Conservation (phyloP, 2,888 invertebrate genomes). For the Drosophila yooni region DNA sequence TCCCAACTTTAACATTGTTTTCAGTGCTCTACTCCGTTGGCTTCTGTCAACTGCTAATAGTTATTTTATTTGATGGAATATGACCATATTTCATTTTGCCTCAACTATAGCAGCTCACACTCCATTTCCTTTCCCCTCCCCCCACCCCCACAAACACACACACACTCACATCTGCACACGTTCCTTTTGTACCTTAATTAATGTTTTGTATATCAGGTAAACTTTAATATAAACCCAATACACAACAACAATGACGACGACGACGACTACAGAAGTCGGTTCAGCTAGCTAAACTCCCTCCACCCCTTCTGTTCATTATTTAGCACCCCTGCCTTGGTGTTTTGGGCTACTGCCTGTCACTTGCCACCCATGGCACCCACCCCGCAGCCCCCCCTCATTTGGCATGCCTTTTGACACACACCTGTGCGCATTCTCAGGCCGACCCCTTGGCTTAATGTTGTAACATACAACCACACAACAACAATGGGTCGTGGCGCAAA, state of each 20-base stretch:
- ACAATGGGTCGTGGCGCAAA: constrained; percentile 62
- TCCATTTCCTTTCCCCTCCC: not conserved
- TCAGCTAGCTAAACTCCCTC: not conserved
- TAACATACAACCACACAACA: constrained; percentile 70
- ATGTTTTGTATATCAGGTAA: constrained; percentile 25
- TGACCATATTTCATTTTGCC: not conserved
- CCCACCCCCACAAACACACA: not conserved
- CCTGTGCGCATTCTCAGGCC: constrained; percentile 75
- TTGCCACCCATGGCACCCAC: constrained; percentile 6
- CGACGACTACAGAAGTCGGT: constrained; percentile 12
- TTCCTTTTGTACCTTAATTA: constrained; percentile 23
- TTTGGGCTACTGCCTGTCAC: constrained; percentile 13
- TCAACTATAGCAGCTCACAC: not conserved
- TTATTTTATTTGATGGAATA: not conserved
- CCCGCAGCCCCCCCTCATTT: constrained; percentile 7
- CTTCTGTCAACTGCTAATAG: not conserved
- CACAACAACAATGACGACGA: constrained; percentile 5
- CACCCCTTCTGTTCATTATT: constrained; percentile 32
- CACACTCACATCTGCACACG: not conserved
- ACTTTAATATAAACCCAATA: constrained; percentile 39
- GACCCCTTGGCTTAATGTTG: constrained; percentile 69
- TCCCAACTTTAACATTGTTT: not conserved
- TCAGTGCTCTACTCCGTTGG: not conserved
- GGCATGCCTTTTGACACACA: constrained; percentile 74
- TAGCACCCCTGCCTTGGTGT: not conserved